phyloP scores from a whole-genome alignment of 2,797 vertebrate species.

The Clarias fuscus region DNA sequence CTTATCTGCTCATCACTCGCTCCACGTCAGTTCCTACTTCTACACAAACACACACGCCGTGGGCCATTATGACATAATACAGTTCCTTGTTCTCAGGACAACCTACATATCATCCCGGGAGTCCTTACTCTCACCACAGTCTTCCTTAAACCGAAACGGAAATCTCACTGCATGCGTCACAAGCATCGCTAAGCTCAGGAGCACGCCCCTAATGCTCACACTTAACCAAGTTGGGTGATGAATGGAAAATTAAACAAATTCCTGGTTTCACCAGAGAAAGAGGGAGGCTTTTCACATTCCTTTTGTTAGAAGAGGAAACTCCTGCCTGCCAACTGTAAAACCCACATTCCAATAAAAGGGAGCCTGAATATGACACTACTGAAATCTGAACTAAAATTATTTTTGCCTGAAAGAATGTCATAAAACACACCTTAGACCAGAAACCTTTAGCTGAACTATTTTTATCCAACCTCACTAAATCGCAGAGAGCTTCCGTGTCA shows the following conservation, averaged over 20 bases:
- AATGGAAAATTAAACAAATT: conserved; percentile 57
- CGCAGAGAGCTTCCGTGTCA: background rate
- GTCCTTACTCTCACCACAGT: background rate
- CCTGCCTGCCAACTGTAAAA: background rate
- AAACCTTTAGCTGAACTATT: background rate
- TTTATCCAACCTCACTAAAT: background rate
- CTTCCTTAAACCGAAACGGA: conserved; percentile 44
- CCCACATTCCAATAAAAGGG: background rate
- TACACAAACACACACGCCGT: conserved; percentile 52
- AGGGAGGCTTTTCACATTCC: background rate
- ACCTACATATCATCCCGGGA: conserved; percentile 20
- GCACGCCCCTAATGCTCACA: conserved; percentile 14
- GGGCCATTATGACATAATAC: conserved; percentile 36
- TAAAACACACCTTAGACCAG: conserved; percentile 21
- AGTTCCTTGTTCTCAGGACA: conserved; percentile 41
- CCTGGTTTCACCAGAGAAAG: conserved; percentile 42
- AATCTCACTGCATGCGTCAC: conserved; percentile 21
- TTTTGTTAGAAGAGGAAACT: conserved; percentile 27
- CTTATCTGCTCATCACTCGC: background rate
- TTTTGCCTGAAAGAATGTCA: conserved; percentile 2
- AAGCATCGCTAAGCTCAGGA: conserved; percentile 26
- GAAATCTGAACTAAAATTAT: conserved; percentile 22
- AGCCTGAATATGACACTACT: conserved; percentile 4
- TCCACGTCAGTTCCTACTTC: conserved; percentile 36
- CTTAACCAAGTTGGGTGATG: conserved; percentile 10